phyloP scores from a whole-genome alignment of 1,140 invertebrate species.

The Drosophila mauritiana region DNA sequence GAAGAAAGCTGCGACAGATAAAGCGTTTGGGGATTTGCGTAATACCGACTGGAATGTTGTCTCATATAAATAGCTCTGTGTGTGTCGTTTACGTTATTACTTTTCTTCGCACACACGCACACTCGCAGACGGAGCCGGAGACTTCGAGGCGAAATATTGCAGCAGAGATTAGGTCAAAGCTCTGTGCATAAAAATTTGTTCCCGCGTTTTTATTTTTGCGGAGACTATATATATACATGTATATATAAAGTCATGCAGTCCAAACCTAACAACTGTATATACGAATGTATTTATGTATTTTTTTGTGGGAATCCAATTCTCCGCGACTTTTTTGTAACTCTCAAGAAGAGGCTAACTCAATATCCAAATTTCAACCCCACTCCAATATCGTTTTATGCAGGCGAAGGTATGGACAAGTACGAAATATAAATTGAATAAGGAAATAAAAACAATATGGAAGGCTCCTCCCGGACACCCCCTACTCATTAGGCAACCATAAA shows the following conservation, averaged over 20 bases:
- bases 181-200: conserved; percentile 68
- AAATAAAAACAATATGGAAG: no score
- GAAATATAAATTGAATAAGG: no score
- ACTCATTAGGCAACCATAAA: no score
- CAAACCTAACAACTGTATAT: not conserved
- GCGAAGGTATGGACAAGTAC: no score
- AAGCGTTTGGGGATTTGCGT: conserved; percentile 80
- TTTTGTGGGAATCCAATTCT: no score
- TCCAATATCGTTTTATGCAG: no score
- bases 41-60: conserved; percentile 81
- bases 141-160: conserved; percentile 73
- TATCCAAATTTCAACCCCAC: no score
- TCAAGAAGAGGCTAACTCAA: no score
- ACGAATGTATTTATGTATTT: not conserved
- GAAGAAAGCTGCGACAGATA: conserved; percentile 81
- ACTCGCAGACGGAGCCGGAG: no score
- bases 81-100: conserved; percentile 78
- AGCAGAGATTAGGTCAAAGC: conserved; percentile 81
- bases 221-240: conserved; percentile 19
- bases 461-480: no score
- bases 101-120: conserved; percentile 51
- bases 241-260: conserved; percentile 15
- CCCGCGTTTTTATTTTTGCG: conserved; percentile 45
- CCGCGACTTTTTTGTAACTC: no score
- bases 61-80: conserved; percentile 77